Evolutionary conservation across 2,797 vertebrate genomes (phyloP).

Genomic region (Gymnothorax javanicus): DNA sequence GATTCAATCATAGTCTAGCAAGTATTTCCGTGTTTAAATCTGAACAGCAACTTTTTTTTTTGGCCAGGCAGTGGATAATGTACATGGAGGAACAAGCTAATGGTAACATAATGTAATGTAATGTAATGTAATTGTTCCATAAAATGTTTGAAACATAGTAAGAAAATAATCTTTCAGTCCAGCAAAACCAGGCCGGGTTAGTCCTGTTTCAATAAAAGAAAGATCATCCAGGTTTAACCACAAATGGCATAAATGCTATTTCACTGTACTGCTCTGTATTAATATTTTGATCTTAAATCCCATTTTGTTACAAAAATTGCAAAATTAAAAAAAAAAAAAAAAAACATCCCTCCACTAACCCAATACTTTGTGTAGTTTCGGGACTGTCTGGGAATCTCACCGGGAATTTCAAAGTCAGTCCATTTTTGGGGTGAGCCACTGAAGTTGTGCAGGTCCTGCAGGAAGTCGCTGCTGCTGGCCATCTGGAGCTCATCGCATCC

Average conservation of each 20-base stretch:
- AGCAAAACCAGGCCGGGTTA: no score
- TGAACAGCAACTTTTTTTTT: no score
- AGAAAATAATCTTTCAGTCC: no score
- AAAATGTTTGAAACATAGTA: no score
- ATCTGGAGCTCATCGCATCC: constrained; percentile 94
- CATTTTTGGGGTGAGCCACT: constrained; percentile 94
- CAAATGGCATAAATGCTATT: no score
- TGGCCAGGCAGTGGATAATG: no score
- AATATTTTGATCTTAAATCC: not conserved
- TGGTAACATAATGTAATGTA: not conserved
- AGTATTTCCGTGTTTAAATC: no score
- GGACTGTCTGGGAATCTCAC: constrained; percentile 63
- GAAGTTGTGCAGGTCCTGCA: constrained; percentile 92
- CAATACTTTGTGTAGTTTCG: not conserved
- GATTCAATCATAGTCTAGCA: no score
- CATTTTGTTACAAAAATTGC: not conserved
- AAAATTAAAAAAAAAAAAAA: no score
- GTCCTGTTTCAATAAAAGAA: no score
- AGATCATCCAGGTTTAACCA: no score
- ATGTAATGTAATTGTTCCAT: not conserved
- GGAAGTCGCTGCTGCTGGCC: constrained; percentile 90
- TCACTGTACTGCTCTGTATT: not conserved
- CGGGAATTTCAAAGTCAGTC: constrained; percentile 95
- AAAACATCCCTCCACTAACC: no score
- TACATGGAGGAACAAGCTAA: not conserved